Evolutionary conservation across 2,113 vertebrate genomes (phyloP), one percentile per base, ranked within the genome.

Genomic region (Lasiurus cinereus): DNA sequence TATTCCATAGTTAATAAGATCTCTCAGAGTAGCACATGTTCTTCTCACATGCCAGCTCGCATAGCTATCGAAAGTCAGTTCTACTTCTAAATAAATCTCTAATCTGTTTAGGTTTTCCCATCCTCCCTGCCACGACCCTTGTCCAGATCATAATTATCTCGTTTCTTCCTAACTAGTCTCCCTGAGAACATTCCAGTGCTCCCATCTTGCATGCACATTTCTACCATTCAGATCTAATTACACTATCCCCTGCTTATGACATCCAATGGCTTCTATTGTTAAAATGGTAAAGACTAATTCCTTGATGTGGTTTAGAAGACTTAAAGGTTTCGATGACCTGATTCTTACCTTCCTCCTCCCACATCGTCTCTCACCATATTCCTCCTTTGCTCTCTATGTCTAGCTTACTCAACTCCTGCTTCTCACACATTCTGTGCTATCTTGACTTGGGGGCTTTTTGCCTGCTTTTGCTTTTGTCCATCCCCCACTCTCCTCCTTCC

Each of bases 361-460:
- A 0, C 3, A 5, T 13, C 0, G 0, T 15, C 22, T 48, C 31
- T 83, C 16, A 6, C 31, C 31, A 64, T 21, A 43, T 21, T 14
- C 24, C 31, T 43, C 3, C 33, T 43, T 59, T 50, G n/a, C 10
- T 80, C 36, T 29, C 39, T 31, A 5, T 0, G 6, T 67, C 59
- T 3, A 2, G 36, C 16, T 59, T 59, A 27, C 7, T 36, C 48
- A n/a, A 0, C 10, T 79, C 19, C 33, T 33, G 9, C 48, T 56
- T 82, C 50, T 83, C 52, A 56, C 6, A 29, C 7, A 8, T 2
- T 1, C 22, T 22, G 1, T 11, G 14, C 11, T 6, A 22, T 78
- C 19, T 29, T 16, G 31, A 48, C 59, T 77, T 16, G n/a, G 43
- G 27, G 39, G 1, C 36, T 77, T 77, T 78, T 62, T 29, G 27